Evolutionary conservation across 2,113 vertebrate genomes (phyloP).

Genomic region (Arenaria interpres): DNA sequence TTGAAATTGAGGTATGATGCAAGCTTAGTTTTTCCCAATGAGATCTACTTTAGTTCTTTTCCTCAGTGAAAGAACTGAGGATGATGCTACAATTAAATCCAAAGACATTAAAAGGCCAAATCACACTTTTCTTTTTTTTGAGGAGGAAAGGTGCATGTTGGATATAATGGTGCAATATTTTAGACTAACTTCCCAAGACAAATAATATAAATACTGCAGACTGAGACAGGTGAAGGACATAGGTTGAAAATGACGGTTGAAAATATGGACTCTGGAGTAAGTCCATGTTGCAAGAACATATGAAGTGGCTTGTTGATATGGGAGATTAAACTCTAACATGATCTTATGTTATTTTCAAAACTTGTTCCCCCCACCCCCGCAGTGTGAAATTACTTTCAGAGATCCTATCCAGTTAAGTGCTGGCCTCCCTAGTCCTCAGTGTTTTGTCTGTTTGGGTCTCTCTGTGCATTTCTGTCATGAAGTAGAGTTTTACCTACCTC

Average conservation of each 20-base stretch:
- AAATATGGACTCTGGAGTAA: background rate
- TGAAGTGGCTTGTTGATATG: background rate
- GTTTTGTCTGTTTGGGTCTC: background rate
- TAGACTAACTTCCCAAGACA: background rate
- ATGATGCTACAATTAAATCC: background rate
- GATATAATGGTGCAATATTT: background rate
- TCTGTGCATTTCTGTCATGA: background rate
- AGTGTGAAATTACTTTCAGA: conserved; percentile 4
- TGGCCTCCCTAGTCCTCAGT: background rate
- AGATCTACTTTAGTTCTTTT: background rate
- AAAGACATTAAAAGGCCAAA: background rate
- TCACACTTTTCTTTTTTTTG: background rate
- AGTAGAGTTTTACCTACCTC: background rate
- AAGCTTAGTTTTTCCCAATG: background rate
- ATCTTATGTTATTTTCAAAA: background rate
- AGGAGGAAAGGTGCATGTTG: background rate
- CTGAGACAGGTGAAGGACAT: background rate
- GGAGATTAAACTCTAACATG: background rate
- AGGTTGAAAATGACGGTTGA: background rate
- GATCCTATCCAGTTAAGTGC: background rate
- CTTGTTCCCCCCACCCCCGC: background rate
- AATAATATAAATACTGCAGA: background rate
- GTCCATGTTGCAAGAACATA: background rate
- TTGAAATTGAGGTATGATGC: background rate
- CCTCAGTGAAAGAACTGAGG: background rate